phyloP scores from a whole-genome alignment of 1,140 invertebrate species.

The Catajapyx aquilonaris region DNA sequence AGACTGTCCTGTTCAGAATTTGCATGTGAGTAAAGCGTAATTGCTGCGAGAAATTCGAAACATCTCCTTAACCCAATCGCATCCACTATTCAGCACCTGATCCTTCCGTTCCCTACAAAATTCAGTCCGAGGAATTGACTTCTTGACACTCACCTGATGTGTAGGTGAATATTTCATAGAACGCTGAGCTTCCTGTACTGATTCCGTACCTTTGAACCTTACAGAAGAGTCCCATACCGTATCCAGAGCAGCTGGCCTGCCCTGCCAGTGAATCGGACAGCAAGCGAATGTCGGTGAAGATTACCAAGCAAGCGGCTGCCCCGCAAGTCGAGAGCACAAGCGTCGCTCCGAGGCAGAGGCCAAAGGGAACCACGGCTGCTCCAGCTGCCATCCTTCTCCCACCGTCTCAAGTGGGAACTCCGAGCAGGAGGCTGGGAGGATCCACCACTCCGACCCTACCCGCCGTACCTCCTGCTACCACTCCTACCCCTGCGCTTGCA shows the following conservation, averaged over 20 bases:
- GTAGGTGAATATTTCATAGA: too few relatives aligned
- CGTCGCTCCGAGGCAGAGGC: constrained; percentile 62
- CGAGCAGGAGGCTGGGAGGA: not conserved
- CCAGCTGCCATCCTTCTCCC: constrained; percentile 1
- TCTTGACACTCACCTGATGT: too few relatives aligned
- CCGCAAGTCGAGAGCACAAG: constrained; percentile 47
- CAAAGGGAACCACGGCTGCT: constrained; percentile 31
- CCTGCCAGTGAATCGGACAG: constrained; percentile 40
- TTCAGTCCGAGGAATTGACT: too few relatives aligned
- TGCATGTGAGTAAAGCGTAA: too few relatives aligned
- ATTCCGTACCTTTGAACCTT: too few relatives aligned
- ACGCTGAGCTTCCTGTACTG: too few relatives aligned
- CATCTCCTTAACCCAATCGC: too few relatives aligned
- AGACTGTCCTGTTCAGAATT: constrained; percentile 60
- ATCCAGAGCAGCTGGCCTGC: constrained; percentile 36
- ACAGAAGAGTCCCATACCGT: constrained; percentile 41
- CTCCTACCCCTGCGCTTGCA: constrained; percentile 9
- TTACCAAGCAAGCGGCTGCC: constrained; percentile 21
- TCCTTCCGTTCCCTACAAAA: too few relatives aligned
- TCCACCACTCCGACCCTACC: not conserved
- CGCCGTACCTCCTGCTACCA: constrained; percentile 8
- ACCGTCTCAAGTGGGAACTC: not conserved
- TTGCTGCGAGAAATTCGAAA: too few relatives aligned
- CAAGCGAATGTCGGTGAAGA: constrained; percentile 31
- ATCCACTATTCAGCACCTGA: too few relatives aligned